Conservation (phyloP, 2,797 vertebrate genomes). For the Diceros bicornis region DNA sequence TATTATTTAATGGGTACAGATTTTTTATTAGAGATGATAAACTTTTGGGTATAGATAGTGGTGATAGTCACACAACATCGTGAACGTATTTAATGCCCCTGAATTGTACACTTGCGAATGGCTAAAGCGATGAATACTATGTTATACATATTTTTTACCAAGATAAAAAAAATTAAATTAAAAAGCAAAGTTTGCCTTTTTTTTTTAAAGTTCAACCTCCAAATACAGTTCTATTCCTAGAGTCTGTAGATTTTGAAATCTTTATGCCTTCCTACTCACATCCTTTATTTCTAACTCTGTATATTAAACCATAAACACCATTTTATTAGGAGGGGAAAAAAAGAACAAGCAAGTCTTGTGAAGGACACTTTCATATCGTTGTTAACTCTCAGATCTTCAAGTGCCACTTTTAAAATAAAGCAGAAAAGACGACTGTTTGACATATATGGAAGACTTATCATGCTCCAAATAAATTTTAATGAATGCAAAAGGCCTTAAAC, state of each 20-base stretch:
- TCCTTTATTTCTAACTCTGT: constrained; percentile 79
- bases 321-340: constrained; percentile 69
- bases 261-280: constrained; percentile 61
- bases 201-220: constrained; percentile 31
- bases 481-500: constrained; percentile 80
- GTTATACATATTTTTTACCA: background rate
- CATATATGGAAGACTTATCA: constrained; percentile 85
- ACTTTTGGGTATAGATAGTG: background rate
- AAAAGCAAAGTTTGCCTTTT: background rate
- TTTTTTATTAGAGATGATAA: background rate
- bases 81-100: background rate
- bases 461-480: constrained; percentile 86
- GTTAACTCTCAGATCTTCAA: constrained; percentile 84
- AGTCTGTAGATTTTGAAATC: constrained; percentile 76
- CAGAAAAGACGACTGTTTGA: constrained; percentile 84
- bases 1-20: background rate
- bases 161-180: background rate
- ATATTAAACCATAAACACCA: constrained; percentile 79
- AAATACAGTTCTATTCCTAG: constrained; percentile 52
- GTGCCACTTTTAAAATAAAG: constrained; percentile 86
- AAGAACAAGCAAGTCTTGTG: constrained; percentile 70
- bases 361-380: constrained; percentile 77
- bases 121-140: background rate
- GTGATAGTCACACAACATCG: background rate
- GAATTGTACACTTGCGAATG: background rate